Evolutionary conservation across 2,113 vertebrate species (phyloP).

Genomic region (Setophaga coronata): DNA sequence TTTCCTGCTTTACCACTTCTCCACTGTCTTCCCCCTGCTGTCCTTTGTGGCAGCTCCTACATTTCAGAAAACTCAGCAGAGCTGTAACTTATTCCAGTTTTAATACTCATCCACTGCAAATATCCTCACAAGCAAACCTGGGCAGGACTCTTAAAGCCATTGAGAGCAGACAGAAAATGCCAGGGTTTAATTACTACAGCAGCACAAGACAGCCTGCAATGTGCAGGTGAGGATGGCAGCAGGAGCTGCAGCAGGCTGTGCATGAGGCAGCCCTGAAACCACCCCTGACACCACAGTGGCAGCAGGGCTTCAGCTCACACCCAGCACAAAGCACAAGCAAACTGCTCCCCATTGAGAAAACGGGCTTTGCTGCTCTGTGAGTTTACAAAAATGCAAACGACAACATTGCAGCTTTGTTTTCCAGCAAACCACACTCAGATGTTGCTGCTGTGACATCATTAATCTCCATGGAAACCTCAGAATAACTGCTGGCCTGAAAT

Average conservation of each 20-base stretch:
- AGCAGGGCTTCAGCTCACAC: background rate
- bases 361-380: background rate
- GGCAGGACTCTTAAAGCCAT: background rate
- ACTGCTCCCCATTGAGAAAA: background rate
- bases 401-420: constrained; percentile 48
- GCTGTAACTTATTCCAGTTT: background rate
- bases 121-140: background rate
- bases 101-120: background rate
- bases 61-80: background rate
- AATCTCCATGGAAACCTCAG: constrained; percentile 76
- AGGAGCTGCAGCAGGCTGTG: background rate
- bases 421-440: constrained; percentile 60
- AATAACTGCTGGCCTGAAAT: constrained; percentile 57
- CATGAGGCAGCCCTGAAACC: background rate
- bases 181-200: background rate
- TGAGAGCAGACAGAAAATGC: background rate
- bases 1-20: background rate
- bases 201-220: background rate
- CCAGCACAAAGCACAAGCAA: background rate
- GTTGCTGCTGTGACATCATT: constrained; percentile 70
- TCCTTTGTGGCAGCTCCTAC: background rate
- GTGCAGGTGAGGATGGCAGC: background rate
- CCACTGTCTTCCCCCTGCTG: accelerated
- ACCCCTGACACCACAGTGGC: background rate
- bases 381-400: constrained; percentile 28